phyloP scores from a whole-genome alignment of 2,797 vertebrate species.

The Neostethus bicornis region DNA sequence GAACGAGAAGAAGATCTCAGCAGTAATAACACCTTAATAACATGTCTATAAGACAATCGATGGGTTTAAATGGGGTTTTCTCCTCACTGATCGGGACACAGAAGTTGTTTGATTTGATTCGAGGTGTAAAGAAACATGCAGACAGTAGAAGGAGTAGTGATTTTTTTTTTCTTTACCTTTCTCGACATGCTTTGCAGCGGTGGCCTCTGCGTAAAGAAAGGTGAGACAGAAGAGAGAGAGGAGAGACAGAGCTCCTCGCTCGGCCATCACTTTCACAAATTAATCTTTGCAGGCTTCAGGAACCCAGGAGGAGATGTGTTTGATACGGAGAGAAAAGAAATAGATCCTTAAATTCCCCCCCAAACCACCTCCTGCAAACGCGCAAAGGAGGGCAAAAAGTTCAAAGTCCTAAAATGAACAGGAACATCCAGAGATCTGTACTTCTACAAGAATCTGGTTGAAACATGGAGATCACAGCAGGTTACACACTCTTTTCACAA shows the following conservation, averaged over 20 bases:
- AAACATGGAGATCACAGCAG: slow-evolving; percentile 75
- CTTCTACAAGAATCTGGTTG: slow-evolving; percentile 68
- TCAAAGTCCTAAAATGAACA: slow-evolving; percentile 70
- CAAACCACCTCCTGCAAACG: slow-evolving; percentile 53
- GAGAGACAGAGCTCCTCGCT: slow-evolving; percentile 84
- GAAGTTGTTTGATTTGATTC: slow-evolving; percentile 12
- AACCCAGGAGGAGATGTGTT: slow-evolving; percentile 58
- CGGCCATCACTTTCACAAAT: slow-evolving; percentile 85
- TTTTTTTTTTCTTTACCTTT: slow-evolving; percentile 85
- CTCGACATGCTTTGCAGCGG: slow-evolving; percentile 77
- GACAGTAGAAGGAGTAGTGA: background rate
- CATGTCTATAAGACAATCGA: slow-evolving; percentile 26
- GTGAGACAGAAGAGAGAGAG: slow-evolving; percentile 85
- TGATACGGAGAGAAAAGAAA: background rate
- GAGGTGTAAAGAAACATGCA: slow-evolving; percentile 10
- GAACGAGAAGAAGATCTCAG: slow-evolving; percentile 13
- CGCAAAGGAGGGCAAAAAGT: slow-evolving; percentile 58
- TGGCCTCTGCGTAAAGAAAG: slow-evolving; percentile 70
- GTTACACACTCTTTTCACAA: slow-evolving; percentile 76
- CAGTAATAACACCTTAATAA: slow-evolving; percentile 30
- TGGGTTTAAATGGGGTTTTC: background rate
- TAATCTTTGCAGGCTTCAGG: slow-evolving; percentile 76
- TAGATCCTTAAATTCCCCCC: slow-evolving; percentile 68
- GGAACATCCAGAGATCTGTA: slow-evolving; percentile 74
- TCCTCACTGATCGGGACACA: slow-evolving; percentile 2